Percentiles rank a stretch among this genome's conserved stretches.
phyloP scores from a whole-genome alignment of 2,113 vertebrate species.

The Formicarius rufipectus region DNA sequence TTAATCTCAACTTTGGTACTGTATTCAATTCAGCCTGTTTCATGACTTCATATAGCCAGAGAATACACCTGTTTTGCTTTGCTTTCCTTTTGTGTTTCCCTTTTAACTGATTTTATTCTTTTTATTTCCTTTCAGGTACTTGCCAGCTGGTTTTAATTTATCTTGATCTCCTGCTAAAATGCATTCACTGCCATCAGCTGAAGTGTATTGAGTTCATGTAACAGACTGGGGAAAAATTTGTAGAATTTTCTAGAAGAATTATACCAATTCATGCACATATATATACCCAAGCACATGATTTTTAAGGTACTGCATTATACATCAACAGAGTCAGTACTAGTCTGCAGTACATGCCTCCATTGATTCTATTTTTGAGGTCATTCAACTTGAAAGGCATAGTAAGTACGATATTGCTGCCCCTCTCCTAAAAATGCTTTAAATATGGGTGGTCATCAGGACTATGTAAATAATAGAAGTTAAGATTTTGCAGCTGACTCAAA shows the following conservation, averaged over 20 bases:
- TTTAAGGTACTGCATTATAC: background rate
- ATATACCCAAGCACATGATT: background rate
- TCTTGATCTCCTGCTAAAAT: background rate
- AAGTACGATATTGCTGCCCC: fast-evolving
- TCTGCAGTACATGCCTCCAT: background rate
- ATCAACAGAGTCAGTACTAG: background rate
- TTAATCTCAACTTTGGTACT: background rate
- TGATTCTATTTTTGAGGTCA: background rate
- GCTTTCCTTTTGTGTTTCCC: too few species aligned
- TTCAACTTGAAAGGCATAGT: background rate
- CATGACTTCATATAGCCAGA: background rate
- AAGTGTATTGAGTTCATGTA: background rate
- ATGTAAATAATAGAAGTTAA: background rate
- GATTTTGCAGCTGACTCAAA: background rate
- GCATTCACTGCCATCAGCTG: background rate
- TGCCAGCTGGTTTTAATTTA: background rate
- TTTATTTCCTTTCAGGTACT: background rate
- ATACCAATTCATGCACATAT: background rate
- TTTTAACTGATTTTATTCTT: background rate
- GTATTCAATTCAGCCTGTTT: background rate
- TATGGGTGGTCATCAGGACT: background rate
- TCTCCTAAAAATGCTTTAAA: background rate
- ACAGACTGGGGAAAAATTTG: background rate
- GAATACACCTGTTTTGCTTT: background rate
- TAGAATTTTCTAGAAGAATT: background rate